Base-by-base conservation (phyloP, 2,888 invertebrate species). In the Ormyrus thymus region DNA sequence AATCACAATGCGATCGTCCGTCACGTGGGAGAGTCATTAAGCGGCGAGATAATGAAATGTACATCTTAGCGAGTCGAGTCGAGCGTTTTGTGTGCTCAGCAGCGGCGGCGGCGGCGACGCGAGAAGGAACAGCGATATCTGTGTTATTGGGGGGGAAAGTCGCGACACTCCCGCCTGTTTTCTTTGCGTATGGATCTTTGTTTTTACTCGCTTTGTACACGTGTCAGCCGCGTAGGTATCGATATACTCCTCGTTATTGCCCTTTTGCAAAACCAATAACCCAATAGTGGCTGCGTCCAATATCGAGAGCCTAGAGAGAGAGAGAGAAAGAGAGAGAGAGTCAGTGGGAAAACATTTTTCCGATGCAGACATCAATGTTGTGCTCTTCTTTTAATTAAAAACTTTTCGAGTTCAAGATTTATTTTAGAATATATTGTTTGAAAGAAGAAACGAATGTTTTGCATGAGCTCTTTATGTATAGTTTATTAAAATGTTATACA, bases 181-280 rank as follows among this genome's bases (percentile, higher is more conserved):
- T 89, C 86, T 85, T 87, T 85, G 84, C 83, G 83, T 87, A 88
- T 87, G 86, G 88, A 86, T 86, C 88, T 86, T 82, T 88, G 87
- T 87, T 88, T 84, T 87, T 79, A 82, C 84, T 83, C 83, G 80
- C 29, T 29, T 29, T 29, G 29, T 29, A 29, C 29, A 29, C 29
- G 29, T 29, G 29, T 29, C 29, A 29, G 29, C 29, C 29, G 65
- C 83, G 85, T 81, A 78, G 81, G 82, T 82, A 84, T 82, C 86
- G 86, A 82, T 85, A 84, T 83, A 84, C 59, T 29, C 29, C 29
- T 65, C 64, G 59, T 56, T 48, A 64, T 43, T 64, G 59, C 58
- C 64, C 64, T 68, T 29, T 68, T 75, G 68, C 75, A 13, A 68
- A 75, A 59, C 15, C 75, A 68, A 75, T 68, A 68, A 46, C 62